Base-by-base conservation (phyloP, 1,140 invertebrate species). In the Saccostrea glomerata region DNA sequence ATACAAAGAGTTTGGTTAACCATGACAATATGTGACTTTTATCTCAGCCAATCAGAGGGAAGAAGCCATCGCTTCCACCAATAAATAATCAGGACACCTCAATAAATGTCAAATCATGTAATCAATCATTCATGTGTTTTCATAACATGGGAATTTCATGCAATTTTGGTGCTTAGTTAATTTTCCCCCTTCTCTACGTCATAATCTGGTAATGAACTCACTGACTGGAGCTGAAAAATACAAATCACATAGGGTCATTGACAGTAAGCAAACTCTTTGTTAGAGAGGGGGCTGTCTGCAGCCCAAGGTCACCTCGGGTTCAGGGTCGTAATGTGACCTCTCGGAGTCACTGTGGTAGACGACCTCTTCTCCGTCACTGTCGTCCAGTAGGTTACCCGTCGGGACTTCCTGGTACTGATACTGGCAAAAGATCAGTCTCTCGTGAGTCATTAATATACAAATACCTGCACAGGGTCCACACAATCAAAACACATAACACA, bases 341-440 rank as follows among this genome's bases (percentile, higher is more conserved):
- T 66, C 83, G 58, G 70, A 58, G 30, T 87, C 84, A 56, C 82
- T 70, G 70, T 89, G 89, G 73, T 89, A 87, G 85, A 89, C 82
- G 9, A 87, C 86, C 55, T 89, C 89, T 56, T 89, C 89, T 36
- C 54, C 77, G 0, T 87, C 60, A 2, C 85, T 85, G 36, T 87
- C 82, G 2, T 86, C 84, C 23, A 73, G n/a, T 11, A 84, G 17
- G 63, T 88, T 88, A 84, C 63, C 23, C 23, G 87, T 88, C 25
- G 87, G 56, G 13, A 88, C 82, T 23, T 82, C 77, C 54, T 60
- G 58, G 83, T 88, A 88, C 17, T 47, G 82, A 85, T 88, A 83
- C 86, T 87, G 86, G 70, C 2, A 77, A 77, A 77, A 77, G 25
- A 77, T 63, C 15, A 30, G 11, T 25, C 23, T 77, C 11, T 30